phyloP scores from a whole-genome alignment of 1,140 invertebrate species.

The Pseudobourletiella spinata region DNA sequence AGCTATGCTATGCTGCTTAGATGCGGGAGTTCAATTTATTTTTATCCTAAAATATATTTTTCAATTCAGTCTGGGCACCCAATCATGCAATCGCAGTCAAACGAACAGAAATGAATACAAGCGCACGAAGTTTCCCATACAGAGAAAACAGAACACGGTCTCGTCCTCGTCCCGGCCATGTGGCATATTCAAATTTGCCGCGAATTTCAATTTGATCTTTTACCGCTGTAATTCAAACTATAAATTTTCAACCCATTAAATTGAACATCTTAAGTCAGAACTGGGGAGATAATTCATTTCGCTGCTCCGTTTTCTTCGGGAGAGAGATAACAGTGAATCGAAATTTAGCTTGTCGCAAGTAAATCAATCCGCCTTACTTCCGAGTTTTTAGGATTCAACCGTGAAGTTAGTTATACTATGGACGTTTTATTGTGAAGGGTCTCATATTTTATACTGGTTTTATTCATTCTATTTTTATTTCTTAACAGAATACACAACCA shows the following conservation, averaged over 20 bases:
- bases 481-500: no score
- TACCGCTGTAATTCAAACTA: background rate
- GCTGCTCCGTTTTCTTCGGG: background rate
- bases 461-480: background rate
- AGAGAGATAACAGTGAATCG: background rate
- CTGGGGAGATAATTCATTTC: background rate
- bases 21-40: no score
- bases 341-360: background rate
- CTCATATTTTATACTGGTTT: background rate
- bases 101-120: no score
- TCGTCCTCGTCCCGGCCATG: background rate
- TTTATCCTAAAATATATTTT: no score
- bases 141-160: background rate
- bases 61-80: no score
- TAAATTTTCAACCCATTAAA: background rate
- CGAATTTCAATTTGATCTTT: background rate
- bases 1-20: background rate
- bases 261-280: background rate
- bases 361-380: background rate
- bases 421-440: background rate
- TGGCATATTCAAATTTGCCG: background rate
- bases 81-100: background rate
- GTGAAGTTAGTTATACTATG: background rate
- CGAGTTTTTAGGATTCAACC: background rate
- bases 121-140: background rate